Conservation (phyloP, 2,113 vertebrate genomes). For the Lasiurus borealis region DNA sequence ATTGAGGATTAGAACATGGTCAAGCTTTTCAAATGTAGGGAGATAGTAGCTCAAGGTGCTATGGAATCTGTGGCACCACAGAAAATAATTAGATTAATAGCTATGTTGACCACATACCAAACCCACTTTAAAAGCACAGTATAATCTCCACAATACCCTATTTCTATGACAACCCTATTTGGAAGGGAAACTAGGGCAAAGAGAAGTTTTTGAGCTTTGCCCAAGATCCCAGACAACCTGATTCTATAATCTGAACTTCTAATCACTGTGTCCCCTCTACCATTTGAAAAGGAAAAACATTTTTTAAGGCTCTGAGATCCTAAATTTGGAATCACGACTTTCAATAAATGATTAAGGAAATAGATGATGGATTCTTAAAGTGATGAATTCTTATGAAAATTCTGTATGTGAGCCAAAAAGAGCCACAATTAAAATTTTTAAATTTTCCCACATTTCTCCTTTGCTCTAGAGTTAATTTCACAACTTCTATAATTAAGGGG, state of each 20-base stretch:
- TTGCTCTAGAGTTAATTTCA: slow-evolving; percentile 56
- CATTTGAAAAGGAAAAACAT: not conserved
- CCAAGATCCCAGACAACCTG: not conserved
- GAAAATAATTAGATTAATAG: not conserved
- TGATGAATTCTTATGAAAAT: slow-evolving; percentile 15
- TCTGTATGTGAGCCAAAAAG: slow-evolving; percentile 22
- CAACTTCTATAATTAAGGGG: slow-evolving; percentile 5
- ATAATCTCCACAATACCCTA: not conserved
- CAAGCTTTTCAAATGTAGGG: not conserved
- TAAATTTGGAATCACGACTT: not conserved
- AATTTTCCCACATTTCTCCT: slow-evolving; percentile 43
- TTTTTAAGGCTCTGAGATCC: not conserved
- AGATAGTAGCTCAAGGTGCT: not conserved
- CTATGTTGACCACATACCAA: not conserved
- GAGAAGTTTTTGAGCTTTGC: not conserved
- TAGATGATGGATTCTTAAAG: not conserved
- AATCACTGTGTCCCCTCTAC: not conserved
- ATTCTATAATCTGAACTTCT: slow-evolving; percentile 9
- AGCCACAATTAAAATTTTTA: not conserved
- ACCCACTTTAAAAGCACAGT: not conserved
- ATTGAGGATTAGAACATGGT: not conserved
- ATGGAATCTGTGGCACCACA: not conserved
- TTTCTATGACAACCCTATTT: not conserved
- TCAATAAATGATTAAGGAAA: not conserved
- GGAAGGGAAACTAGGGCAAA: not conserved